Evolutionary conservation across 1,140 invertebrate species (phyloP).

Genomic region (Apis cerana): DNA sequence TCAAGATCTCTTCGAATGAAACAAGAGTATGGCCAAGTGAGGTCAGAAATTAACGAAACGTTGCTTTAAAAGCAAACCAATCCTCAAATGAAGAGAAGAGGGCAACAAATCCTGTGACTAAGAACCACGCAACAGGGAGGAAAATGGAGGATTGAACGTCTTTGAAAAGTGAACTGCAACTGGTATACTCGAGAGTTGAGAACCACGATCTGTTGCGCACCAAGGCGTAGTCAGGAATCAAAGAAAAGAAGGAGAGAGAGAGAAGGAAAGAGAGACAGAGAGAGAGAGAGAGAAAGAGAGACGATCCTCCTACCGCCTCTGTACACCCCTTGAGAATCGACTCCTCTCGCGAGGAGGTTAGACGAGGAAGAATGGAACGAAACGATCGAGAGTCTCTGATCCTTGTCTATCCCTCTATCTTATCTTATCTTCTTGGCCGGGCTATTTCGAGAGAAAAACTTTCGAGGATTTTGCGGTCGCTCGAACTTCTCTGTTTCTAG

Average conservation of each 20-base stretch:
- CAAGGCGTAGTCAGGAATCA: conserved; percentile 34
- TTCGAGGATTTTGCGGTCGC: conserved; percentile 15
- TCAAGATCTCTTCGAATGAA: not conserved
- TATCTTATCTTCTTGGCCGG: not conserved
- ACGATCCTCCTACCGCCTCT: conserved; percentile 34
- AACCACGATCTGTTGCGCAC: conserved; percentile 46
- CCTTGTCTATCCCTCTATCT: no score
- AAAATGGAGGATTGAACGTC: not conserved
- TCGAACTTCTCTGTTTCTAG: conserved; percentile 5
- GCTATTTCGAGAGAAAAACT: conserved; percentile 20
- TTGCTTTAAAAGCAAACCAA: not conserved
- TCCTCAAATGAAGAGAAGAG: not conserved
- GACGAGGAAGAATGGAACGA: conserved; percentile 1
- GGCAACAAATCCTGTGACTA: not conserved
- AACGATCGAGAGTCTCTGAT: conserved; percentile 16
- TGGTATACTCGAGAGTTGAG: conserved; percentile 47
- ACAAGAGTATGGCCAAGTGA: not conserved
- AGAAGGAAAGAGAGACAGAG: conserved; percentile 31
- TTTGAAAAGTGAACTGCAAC: conserved; percentile 41
- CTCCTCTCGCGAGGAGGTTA: not conserved
- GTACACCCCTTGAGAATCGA: not conserved
- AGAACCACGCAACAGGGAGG: not conserved
- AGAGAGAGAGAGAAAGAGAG: conserved; percentile 24
- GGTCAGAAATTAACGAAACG: not conserved
- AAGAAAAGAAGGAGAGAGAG: conserved; percentile 31